Evolutionary conservation across 2,888 invertebrate species (phyloP), one percentile per base, ranked within the genome.

Genomic region (Leistus spinibarbis): DNA sequence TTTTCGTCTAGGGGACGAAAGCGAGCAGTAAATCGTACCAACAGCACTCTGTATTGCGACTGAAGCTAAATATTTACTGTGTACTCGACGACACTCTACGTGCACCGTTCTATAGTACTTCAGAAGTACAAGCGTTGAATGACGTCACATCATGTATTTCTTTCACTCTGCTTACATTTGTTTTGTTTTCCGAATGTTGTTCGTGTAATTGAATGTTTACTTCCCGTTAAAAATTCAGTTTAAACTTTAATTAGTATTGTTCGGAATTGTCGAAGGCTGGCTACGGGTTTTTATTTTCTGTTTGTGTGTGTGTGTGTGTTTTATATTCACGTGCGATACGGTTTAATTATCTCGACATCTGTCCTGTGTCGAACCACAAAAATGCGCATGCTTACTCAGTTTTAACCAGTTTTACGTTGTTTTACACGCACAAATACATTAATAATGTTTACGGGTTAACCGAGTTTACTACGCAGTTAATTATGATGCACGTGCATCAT

Each of bases 61-160:
- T 72, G 23, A n/a, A 57, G 27, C 65, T 72, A 72, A 72, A 72
- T 72, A 72, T 72, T 72, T 72, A 72, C 72, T 24, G 56, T 66
- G 72, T 53, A 66, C 72, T 72, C 54, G 40, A 72, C 27, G 65
- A 27, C 24, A 72, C 65, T 72, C 57, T 23, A 10, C 64, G 10
- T 20, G 60, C 19, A 22, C 40, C 10, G 7, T 5, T 40, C 60
- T 3, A 10, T 13, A 60, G 60, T 60, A 22, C 19, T 17, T 60
- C 20, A 19, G 16, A 20, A 13, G 19, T 10, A 60, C 17, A 60
- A 5, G 22, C 60, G 22, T 60, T 60, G 7, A 22, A 60, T 60
- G 60, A 60, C 60, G 19, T 19, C 60, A 4, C 19, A 60, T 13
- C 19, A 17, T 19, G 60, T 60, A 19, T 60, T 60, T 60, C 60